Evolutionary conservation across 2,113 vertebrate genomes (phyloP).

Genomic region (Ptychochromis oligacanthus): DNA sequence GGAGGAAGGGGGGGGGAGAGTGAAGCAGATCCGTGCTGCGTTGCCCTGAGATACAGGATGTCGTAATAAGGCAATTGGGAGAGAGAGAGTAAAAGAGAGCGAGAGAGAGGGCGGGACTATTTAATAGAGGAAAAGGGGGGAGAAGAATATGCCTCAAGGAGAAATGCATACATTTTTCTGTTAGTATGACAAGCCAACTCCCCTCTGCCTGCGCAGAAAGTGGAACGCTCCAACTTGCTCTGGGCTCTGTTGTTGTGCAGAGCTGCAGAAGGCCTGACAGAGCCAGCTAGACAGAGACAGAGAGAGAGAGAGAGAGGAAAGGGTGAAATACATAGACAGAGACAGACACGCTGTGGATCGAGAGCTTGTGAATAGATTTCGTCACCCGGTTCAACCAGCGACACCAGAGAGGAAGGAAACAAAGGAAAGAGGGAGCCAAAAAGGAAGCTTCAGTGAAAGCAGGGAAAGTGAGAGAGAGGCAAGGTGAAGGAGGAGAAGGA

Average conservation of each 20-base stretch:
- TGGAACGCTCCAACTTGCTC: conserved; percentile 79
- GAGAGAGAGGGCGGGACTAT: conserved; percentile 18
- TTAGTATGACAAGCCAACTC: conserved; percentile 51
- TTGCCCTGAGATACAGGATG: conserved; percentile 83
- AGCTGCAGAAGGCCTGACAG: conserved; percentile 82
- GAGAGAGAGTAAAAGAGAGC: conserved; percentile 37
- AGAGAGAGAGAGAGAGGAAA: conserved; percentile 14
- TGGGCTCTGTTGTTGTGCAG: conserved; percentile 85
- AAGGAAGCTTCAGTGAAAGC: conserved; percentile 34
- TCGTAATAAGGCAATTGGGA: conserved; percentile 76
- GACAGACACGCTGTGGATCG: conserved; percentile 48
- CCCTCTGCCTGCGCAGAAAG: conserved; percentile 66
- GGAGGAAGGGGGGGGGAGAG: background rate
- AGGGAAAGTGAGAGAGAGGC: conserved; percentile 48
- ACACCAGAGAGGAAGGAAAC: conserved; percentile 44
- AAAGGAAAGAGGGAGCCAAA: conserved; percentile 27
- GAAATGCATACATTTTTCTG: conserved; percentile 48
- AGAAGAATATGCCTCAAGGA: conserved; percentile 49
- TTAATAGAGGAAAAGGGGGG: conserved; percentile 31
- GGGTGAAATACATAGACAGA: conserved; percentile 44
- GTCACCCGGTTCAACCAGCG: conserved; percentile 53
- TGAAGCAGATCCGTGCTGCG: conserved; percentile 61
- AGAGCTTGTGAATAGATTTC: conserved; percentile 52
- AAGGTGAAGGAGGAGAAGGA: conserved; percentile 61
- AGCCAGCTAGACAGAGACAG: conserved; percentile 65